phyloP scores from a whole-genome alignment of 2,113 vertebrate species.

The Macrotus californicus region DNA sequence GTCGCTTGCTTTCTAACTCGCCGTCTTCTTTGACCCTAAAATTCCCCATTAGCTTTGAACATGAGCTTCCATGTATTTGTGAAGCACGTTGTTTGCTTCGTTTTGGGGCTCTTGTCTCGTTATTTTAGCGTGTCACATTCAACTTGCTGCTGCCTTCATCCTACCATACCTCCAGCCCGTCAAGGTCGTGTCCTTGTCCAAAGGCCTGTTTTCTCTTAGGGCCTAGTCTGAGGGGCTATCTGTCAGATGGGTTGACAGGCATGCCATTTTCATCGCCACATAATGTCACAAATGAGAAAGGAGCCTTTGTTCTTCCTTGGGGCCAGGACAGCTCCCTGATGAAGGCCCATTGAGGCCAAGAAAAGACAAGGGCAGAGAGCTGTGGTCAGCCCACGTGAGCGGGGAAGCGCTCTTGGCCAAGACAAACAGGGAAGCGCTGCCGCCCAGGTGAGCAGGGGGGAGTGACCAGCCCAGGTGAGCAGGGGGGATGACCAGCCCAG shows the following conservation, averaged over 20 bases:
- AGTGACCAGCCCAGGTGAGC: not conserved
- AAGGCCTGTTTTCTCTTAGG: not conserved
- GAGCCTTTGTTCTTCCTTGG: constrained; percentile 26
- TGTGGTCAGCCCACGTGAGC: not conserved
- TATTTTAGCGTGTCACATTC: too few relatives aligned
- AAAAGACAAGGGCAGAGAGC: not conserved
- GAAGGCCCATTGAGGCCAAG: not conserved
- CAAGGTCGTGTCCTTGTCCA: not conserved
- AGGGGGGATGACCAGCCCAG: not conserved
- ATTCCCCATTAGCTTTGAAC: not conserved
- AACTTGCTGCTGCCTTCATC: not conserved
- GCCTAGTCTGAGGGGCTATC: not conserved
- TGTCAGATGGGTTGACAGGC: not conserved
- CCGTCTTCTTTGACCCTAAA: not conserved
- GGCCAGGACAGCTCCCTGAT: not conserved
- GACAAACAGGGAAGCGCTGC: too few relatives aligned
- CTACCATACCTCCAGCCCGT: not conserved
- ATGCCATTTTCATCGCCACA: not conserved
- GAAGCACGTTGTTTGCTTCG: not conserved
- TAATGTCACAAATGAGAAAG: constrained; percentile 14
- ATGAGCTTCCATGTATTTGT: not conserved
- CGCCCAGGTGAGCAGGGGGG: not conserved
- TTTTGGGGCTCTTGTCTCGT: too few relatives aligned
- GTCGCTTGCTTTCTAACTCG: not conserved
- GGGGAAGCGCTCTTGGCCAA: too few relatives aligned